Evolutionary conservation across 2,797 vertebrate species (phyloP).

Genomic region (Gouania willdenowi): DNA sequence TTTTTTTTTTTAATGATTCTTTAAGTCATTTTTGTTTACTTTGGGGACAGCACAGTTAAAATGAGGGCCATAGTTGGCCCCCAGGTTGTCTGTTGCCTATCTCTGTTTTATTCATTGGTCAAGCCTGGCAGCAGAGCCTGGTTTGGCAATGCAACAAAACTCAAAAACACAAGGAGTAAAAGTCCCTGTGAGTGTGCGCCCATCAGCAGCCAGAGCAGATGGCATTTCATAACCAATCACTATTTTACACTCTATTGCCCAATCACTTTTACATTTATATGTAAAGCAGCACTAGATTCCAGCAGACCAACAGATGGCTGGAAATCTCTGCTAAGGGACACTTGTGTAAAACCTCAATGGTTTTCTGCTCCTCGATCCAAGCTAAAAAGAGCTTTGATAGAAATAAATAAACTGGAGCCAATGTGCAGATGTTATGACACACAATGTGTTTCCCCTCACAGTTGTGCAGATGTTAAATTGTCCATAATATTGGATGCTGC

Average conservation of each 20-base stretch:
- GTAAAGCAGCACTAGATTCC: constrained; percentile 42
- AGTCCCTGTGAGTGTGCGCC: neutral
- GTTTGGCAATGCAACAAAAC: constrained; percentile 12
- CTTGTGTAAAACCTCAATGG: constrained; percentile 25
- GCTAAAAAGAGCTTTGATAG: constrained; percentile 20
- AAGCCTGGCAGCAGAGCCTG: too few relatives aligned
- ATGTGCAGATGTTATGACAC: constrained; percentile 1
- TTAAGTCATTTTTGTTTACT: too few relatives aligned
- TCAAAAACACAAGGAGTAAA: constrained; percentile 14
- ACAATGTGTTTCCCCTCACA: constrained; percentile 11
- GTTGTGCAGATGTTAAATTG: constrained; percentile 4
- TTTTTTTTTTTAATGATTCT: too few relatives aligned
- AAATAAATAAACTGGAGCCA: constrained; percentile 15
- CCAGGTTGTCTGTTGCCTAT: too few relatives aligned
- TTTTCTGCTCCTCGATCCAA: constrained; percentile 25
- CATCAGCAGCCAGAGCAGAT: constrained; percentile 43
- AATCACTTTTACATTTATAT: constrained; percentile 62
- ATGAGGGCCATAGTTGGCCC: too few relatives aligned
- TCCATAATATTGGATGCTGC: neutral
- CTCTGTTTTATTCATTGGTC: too few relatives aligned
- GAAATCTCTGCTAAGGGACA: constrained; percentile 40
- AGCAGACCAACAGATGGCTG: constrained; percentile 57
- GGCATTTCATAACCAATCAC: constrained; percentile 58
- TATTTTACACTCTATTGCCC: constrained; percentile 46
- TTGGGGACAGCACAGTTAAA: too few relatives aligned